Evolutionary conservation across 1,140 invertebrate species (phyloP), one percentile per base, ranked within the genome.

Genomic region (Zeugodacus cucurbitae): DNA sequence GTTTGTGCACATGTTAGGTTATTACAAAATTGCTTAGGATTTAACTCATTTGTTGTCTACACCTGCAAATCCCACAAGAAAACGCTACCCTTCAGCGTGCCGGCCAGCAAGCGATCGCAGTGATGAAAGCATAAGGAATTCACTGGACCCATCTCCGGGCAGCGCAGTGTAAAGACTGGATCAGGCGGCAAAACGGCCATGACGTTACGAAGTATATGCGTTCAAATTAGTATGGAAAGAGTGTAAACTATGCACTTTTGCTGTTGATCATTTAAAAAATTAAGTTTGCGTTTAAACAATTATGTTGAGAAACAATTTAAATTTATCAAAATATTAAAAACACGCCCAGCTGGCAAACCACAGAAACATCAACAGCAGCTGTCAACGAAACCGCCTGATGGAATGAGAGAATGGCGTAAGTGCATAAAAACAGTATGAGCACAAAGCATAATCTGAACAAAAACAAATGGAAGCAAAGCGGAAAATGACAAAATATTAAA

Each of bases 31-130:
- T 41, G n/a, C 2, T 74, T 41, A 37, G 10, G 37, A 1, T 54
- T 22, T 10, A 14, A 22, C 20, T 44, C 37, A 26, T 70, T 22
- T 48, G 54, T 74, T 41, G 17, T 4, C 17, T 41, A n/a, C 48
- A 96, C 96, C 94, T 96, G 95, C 92, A 96, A 94, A 93, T 96
- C 95, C 96, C 96, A 96, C 91, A 96, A 95, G 93, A 96, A 95
- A 90, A 96, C 94, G 91, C 94, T 95, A 89, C 96, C 96, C 91
- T 95, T 95, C 91, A 96, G 94, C 48, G 95, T 95, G 86, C 96
- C 96, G 89, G 95, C 96, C 91, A 96, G 94, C 90, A 96, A 94
- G 91, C 95, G 95, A 92, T 96, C 95, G 87, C 95, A 93, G 48
- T 94, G 94, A 91, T 95, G 94, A 90, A 96, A 96, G 90, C 95